phyloP scores from a whole-genome alignment of 2,888 invertebrate genomes.

The Amphiduros pacificus region DNA sequence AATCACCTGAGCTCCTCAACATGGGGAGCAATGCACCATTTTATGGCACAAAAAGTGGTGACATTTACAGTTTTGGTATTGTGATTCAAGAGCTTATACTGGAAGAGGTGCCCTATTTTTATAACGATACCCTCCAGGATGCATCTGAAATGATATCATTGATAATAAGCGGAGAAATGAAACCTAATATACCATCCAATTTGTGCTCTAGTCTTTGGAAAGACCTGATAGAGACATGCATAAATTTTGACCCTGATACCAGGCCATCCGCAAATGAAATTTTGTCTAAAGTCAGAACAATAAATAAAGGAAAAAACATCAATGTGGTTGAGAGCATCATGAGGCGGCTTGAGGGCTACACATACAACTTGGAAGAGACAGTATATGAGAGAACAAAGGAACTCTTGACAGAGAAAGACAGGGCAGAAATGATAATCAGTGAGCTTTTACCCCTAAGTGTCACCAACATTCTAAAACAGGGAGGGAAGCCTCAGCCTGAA shows the following conservation, averaged over 20 bases:
- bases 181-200: no score
- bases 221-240: no score
- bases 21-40: neutral
- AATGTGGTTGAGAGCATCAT: neutral
- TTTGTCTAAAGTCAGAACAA: neutral
- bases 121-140: neutral
- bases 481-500: neutral
- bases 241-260: no score
- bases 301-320: neutral
- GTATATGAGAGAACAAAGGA: neutral
- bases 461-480: neutral
- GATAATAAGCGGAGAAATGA: no score
- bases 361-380: neutral
- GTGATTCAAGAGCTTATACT: neutral
- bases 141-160: no score
- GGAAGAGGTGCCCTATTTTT: neutral
- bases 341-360: neutral
- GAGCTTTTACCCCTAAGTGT: neutral
- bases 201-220: no score
- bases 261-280: neutral
- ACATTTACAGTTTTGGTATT: neutral
- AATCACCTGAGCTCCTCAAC: neutral
- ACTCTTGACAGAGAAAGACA: neutral
- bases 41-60: neutral
- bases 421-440: neutral